Evolutionary conservation across 2,888 invertebrate species (phyloP), one percentile per base, ranked within the genome.

Genomic region (Zaprionus lineosus): DNA sequence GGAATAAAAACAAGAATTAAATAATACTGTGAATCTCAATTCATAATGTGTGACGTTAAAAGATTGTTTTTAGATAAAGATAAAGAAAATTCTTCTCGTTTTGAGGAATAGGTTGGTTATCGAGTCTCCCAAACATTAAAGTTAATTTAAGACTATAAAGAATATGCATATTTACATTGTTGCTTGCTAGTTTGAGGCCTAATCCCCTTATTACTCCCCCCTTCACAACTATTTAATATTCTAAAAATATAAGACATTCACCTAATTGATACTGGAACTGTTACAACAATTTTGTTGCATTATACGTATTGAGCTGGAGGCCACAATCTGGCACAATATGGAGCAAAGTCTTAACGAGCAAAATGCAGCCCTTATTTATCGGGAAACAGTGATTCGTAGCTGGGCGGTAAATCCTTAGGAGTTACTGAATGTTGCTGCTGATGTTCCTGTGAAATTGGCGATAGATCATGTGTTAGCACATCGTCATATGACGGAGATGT

Each of bases 331-430:
- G 85, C 85, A 79, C 82, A 70, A 60, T 55, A 51, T 51, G 85
- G 74, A 74, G 60, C 43, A 48, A 53, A 21, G 44, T 37, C 33
- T 15, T 37, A 16, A 28, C 34, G 5, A 4, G 15, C 9, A 16
- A 19, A 15, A 7, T 28, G n/a, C 19, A 24, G 44, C 58, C 51
- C 71, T 88, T 88, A 89, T 88, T 89, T 89, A 41, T 88, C 88
- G 7, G 89, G 89, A 68, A 89, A 89, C 3, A 89, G 74, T 3
- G 88, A 88, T 68, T 89, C 89, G 61, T 89, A 89, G 51, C 89
- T 89, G 43, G 89, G 89, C 14, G 89, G 89, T 50, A 88, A 69
- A 79, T 89, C 89, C 67, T 89, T 89, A 33, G 89, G 88, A 9
- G 89, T 86, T 47, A 79, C 76, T 12, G 85, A 86, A 52, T 78